Base-by-base conservation (phyloP, 2,113 vertebrate species). In the Tragelaphus imberbis region DNA sequence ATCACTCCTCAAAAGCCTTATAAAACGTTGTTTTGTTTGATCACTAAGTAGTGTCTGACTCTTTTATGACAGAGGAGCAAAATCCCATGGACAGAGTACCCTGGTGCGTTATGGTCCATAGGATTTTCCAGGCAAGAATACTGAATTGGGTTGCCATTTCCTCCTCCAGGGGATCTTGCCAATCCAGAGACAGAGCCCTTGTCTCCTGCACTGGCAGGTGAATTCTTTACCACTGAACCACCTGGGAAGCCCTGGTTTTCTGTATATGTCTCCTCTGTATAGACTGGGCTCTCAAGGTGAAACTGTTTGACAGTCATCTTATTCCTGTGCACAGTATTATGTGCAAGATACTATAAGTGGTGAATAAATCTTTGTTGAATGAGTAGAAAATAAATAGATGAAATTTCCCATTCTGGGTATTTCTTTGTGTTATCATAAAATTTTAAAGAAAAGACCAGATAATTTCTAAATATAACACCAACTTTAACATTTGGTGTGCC, bases 371-470 rank as follows among this genome's bases (percentile, higher is more conserved):
- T 82, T 93, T 51, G 5, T 40, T 92, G 71, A 95, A 80, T 92
- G 89, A 65, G 44, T 65, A 27, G 3, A 33, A 96, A 80, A 84
- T 81, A 51, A 84, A 68, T 33, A 1, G 94, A 93, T 75, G 58
- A 40, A 55, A 6, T 63, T 68, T 85, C 13, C 5, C 5, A 68
- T 7, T 59, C 15, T 81, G 7, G 12, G 11, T 89, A 28, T 30
- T 77, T 44, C 2, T 82, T 80, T 91, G 13, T 65, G 28, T 89
- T 86, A 77, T 79, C 30, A n/a, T 25, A 61, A 79, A 82, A 56
- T 82, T 51, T 55, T 82, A 82, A 95, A 94, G 56, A 79, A 93
- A 90, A 84, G 71, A 88, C 3, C 33, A 95, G 51, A 97, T 84
- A 53, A 88, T 80, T 93, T 84, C 53, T 88, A 94, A 61, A 90